Percentiles rank a stretch among this genome's conserved stretches.
Evolutionary conservation across 2,888 invertebrate species (phyloP).

Genomic region (Geophilus truncorum): DNA sequence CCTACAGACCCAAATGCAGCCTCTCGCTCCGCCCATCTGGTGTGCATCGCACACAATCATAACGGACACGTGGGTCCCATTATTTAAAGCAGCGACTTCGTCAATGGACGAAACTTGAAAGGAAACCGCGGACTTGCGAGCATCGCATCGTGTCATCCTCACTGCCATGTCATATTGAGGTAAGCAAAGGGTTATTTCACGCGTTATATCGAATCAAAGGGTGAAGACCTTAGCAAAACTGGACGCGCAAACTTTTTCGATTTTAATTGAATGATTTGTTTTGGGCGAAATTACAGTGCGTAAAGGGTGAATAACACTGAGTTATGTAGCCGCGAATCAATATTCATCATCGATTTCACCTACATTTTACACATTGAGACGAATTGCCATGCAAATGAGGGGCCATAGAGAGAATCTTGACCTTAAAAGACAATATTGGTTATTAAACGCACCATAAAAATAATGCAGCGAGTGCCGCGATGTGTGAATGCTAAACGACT

Average conservation of each 20-base stretch:
- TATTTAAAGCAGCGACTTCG: neutral
- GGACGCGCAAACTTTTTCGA: neutral
- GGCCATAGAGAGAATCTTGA: neutral
- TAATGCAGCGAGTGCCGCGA: neutral
- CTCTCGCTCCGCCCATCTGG: neutral
- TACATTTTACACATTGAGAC: conserved; percentile 1
- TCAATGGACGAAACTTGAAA: neutral
- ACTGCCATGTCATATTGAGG: no score
- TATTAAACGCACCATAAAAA: neutral
- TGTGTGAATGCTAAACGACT: neutral
- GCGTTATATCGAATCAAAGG: neutral
- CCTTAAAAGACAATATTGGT: neutral
- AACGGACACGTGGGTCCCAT: neutral
- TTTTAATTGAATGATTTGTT: neutral
- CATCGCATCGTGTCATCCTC: no score
- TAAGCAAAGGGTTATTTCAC: neutral
- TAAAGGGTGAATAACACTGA: neutral
- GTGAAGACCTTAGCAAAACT: neutral
- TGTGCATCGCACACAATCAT: neutral
- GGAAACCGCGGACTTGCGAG: neutral
- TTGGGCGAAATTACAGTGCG: neutral
- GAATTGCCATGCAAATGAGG: neutral
- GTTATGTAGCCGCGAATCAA: neutral
- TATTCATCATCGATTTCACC: neutral
- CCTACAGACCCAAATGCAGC: conserved; percentile 23